Conservation (phyloP, 2,797 vertebrate species). For the Trematomus bernacchii region DNA sequence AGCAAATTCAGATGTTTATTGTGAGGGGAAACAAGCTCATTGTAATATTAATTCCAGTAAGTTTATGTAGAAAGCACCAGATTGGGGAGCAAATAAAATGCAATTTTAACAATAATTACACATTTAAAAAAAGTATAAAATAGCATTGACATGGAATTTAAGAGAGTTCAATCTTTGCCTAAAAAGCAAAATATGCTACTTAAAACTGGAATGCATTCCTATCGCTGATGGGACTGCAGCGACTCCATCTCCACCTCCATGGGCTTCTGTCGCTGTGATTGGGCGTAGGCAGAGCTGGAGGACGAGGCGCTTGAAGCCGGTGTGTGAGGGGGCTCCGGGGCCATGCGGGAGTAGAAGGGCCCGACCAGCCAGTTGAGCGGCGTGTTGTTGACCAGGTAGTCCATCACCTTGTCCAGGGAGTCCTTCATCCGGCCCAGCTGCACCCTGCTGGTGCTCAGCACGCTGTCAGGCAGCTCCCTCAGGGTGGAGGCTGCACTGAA, state of each 20-base stretch:
- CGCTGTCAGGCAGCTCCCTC: slow-evolving; percentile 86
- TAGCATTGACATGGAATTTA: neutral
- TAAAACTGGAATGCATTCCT: slow-evolving; percentile 13
- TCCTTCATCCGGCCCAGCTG: slow-evolving; percentile 90
- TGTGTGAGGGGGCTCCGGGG: neutral
- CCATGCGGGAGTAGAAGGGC: slow-evolving; percentile 91
- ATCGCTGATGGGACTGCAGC: slow-evolving; percentile 4
- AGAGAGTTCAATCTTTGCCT: neutral
- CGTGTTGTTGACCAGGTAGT: slow-evolving; percentile 97
- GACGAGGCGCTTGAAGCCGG: neutral
- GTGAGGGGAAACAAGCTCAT: neutral
- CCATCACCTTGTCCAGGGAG: slow-evolving; percentile 93
- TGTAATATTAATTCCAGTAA: neutral
- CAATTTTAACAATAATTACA: neutral
- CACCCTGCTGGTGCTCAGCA: slow-evolving; percentile 85
- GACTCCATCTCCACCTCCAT: slow-evolving; percentile 66
- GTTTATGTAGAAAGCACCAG: slow-evolving; percentile 19
- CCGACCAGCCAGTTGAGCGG: slow-evolving; percentile 98
- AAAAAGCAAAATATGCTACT: neutral
- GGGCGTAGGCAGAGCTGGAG: neutral
- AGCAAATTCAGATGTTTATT: neutral
- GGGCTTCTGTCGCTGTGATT: slow-evolving; percentile 1
- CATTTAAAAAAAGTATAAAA: slow-evolving; percentile 16
- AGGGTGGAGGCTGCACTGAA: slow-evolving; percentile 85
- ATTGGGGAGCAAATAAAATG: neutral